Conservation (phyloP, 2,888 invertebrate species). For the Limnephilus marmoratus region DNA sequence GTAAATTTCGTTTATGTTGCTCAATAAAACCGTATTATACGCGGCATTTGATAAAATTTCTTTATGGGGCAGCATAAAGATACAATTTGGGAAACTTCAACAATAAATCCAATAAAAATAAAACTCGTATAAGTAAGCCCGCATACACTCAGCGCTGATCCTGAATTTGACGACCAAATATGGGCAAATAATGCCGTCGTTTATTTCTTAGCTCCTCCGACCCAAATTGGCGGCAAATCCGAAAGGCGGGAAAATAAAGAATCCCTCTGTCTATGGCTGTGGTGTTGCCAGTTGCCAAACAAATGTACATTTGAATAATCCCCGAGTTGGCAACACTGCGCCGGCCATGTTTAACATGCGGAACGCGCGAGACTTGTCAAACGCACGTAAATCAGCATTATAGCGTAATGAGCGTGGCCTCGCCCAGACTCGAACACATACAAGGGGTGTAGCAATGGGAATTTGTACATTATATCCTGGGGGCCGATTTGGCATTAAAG, state of each 20-base stretch:
- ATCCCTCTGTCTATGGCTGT: background rate
- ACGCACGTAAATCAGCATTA: conserved; percentile 59
- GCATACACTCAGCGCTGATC: conserved; percentile 7
- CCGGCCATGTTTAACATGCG: conserved; percentile 53
- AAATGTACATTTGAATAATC: conserved; percentile 44
- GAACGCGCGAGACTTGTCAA: conserved; percentile 53
- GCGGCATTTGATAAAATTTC: conserved; percentile 14
- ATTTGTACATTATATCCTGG: background rate
- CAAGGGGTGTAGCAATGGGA: background rate
- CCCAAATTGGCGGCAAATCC: conserved; percentile 44
- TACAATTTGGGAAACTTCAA: conserved; percentile 44
- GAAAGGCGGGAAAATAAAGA: conserved; percentile 39
- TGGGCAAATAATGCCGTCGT: conserved; percentile 30
- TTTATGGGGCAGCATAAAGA: background rate
- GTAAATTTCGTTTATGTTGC: conserved; percentile 1
- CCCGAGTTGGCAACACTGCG: conserved; percentile 49
- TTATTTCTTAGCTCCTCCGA: conserved; percentile 17
- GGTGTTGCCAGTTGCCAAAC: conserved; percentile 39
- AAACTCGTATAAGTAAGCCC: conserved; percentile 19
- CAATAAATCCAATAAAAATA: conserved; percentile 44
- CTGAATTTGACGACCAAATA: conserved; percentile 39
- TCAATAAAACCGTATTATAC: conserved; percentile 12
- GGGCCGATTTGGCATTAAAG: background rate
- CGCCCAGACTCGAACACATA: background rate
- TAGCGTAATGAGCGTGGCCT: conserved; percentile 54